Evolutionary conservation across 35 echinoderm and acorn worm genomes (phyloP), one percentile per base, ranked within the genome.

Genomic region (Apostichopus parvimensis): DNA sequence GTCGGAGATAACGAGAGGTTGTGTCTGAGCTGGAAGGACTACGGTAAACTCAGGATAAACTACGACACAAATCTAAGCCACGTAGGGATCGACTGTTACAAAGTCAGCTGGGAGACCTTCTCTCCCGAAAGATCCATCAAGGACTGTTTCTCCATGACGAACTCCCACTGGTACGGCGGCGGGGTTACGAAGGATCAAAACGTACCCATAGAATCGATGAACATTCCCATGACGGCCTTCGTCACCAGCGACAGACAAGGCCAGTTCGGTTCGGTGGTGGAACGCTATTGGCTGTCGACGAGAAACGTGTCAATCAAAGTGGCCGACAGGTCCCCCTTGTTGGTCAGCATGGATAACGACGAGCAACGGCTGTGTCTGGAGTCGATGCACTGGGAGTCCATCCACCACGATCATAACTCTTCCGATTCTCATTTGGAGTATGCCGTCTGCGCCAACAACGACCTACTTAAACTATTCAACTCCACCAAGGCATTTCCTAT

Each of bases 161-260:
- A 79, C 57, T 79, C 87, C 73, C 80, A 90, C 66, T 94, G 93
- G 93, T 94, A 91, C 55, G 93, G 93, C 17, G 93, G 93, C 8
- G 73, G 87, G 61, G 80, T 83, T 45, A 90, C 79, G 24, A 68
- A 82, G 12, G 53, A 94, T 53, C 93, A 94, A 21, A 56, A 55
- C 15, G 62, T 88, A 64, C 93, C 93, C 21, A 20, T 94, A 17
- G 87, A 91, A 62, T 68, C 88, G 1, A 65, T 81, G 87, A 75
- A 90, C 87, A 81, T 91, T 56, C 59, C 87, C 6, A 22, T 73
- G 14, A 70, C 57, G 7, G 73, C 93, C 28, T 94, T 90, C 79
- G 79, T 94, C 18, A 90, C 93, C 6, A 94, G 57, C 68, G 66
- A 89, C 53, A 79, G 93, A 57, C 13, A 86, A 15, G 79, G 77